Evolutionary conservation across 2,888 invertebrate genomes (phyloP), one percentile per base, ranked within the genome.

Genomic region (Congeria kusceri): DNA sequence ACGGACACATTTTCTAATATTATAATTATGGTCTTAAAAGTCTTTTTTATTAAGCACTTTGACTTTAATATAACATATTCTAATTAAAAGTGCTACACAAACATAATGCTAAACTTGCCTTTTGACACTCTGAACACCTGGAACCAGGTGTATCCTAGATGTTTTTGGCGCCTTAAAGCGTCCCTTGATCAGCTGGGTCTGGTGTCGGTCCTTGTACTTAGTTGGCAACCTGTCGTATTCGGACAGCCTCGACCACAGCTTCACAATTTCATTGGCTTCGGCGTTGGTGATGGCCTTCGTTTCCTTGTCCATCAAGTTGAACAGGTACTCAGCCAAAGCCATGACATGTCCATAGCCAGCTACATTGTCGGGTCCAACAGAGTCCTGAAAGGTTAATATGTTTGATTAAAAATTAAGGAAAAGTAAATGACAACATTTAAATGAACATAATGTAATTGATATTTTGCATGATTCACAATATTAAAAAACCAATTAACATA

Each of bases 111-210:
- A 18, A 13, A 46, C 46, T 13, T 70, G 62, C 70, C 70, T n/a
- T 25, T 32, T 70, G 18, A 70, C 70, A 62, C 62, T 67, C 39
- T 67, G 69, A 18, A 69, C 69, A 7, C 69, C 69, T 18, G 69
- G 69, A 11, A 69, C 1, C 25, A 61, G 15, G 3, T 70, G 15
- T 28, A 39, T 62, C 32, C 70, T 25, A 0, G 62, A 53, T 9
- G 13, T 9, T 18, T 62, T 70, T 20, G 70, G 70, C 23, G 59
- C 62, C 29, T 70, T 70, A 25, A 62, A 70, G 7, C 62, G 25
- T 11, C 70, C 70, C 46, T 70, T 70, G 5, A 62, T 62, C 28
- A 70, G 62, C 9, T 70, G 61, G 4, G 27, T 13, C 13, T 53
- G 59, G 32, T 20, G 59, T 13, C 27, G n/a, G 27, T 59, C 61